Percentiles rank a stretch among this genome's conserved stretches.
Conservation (phyloP, 2,888 invertebrate genomes). For the Helleia helle region DNA sequence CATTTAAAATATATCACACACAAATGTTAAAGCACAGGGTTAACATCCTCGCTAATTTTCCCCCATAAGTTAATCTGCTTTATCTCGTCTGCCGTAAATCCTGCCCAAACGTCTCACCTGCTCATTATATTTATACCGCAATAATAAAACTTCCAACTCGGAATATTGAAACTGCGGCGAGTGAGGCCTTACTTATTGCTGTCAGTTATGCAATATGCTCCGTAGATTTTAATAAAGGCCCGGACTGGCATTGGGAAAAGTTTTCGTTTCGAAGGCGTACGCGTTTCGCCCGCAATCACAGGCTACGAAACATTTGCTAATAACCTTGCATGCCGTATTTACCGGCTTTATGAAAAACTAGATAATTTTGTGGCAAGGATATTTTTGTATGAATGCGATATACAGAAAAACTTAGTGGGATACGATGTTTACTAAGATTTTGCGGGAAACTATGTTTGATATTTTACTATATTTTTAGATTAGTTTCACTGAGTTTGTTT, state of each 20-base stretch:
- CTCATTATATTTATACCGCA: constrained; percentile 72
- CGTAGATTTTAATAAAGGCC: constrained; percentile 68
- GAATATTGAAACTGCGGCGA: constrained; percentile 68
- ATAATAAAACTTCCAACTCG: constrained; percentile 70
- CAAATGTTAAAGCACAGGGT: background rate
- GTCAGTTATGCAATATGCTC: constrained; percentile 64
- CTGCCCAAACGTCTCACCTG: constrained; percentile 63
- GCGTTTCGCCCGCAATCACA: constrained; percentile 48
- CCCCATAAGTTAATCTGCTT: constrained; percentile 45
- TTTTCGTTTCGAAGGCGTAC: constrained; percentile 64
- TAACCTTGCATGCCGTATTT: no score
- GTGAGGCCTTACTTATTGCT: constrained; percentile 64
- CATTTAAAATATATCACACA: constrained; percentile 14
- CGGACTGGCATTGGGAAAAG: constrained; percentile 59
- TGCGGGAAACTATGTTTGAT: no score
- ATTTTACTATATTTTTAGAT: no score
- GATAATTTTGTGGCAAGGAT: no score
- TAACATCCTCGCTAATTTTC: background rate
- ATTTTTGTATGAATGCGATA: no score
- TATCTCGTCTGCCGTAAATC: constrained; percentile 46
- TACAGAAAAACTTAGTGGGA: no score
- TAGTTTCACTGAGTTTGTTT: no score
- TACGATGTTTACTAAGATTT: no score
- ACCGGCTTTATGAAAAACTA: no score
- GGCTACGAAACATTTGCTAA: background rate